Evolutionary conservation across 2,113 vertebrate genomes (phyloP).

Genomic region (Shinisaurus crocodilurus): DNA sequence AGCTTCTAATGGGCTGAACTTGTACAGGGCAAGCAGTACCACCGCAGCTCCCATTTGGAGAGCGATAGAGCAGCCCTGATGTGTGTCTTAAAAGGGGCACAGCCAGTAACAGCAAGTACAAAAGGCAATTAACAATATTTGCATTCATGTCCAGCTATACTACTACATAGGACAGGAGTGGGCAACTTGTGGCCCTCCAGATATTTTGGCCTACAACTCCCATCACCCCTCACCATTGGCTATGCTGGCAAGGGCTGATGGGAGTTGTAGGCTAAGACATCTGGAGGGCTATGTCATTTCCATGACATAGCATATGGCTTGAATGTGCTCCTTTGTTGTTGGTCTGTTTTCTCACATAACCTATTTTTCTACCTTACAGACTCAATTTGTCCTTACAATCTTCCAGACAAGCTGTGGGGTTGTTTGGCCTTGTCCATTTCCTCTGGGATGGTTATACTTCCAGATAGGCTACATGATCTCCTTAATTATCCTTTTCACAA

Average conservation of each 20-base stretch:
- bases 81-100: not conserved
- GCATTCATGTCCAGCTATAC: not conserved
- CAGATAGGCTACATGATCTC: slow-evolving; percentile 94
- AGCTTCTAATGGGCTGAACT: too few species aligned
- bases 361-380: slow-evolving; percentile 74
- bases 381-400: slow-evolving; percentile 94
- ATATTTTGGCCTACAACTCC: too few species aligned
- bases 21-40: not conserved
- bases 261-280: too few species aligned
- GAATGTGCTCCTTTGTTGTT: not conserved
- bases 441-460: slow-evolving; percentile 93
- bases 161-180: not conserved
- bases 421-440: slow-evolving; percentile 91
- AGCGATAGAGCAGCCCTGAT: not conserved
- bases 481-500: slow-evolving; percentile 91
- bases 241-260: too few species aligned
- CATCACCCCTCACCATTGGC: too few species aligned
- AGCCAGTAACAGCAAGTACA: not conserved
- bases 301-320: not conserved
- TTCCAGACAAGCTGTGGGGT: slow-evolving; percentile 89
- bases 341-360: not conserved
- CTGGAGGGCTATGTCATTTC: too few species aligned
- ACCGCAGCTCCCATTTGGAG: not conserved
- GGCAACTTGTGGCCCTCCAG: too few species aligned
- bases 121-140: not conserved